These are phyloP conservation scores for Orchesella cincta DNA, from an alignment of 1,140 invertebrate species.

Conservation along the genomic window DNA sequence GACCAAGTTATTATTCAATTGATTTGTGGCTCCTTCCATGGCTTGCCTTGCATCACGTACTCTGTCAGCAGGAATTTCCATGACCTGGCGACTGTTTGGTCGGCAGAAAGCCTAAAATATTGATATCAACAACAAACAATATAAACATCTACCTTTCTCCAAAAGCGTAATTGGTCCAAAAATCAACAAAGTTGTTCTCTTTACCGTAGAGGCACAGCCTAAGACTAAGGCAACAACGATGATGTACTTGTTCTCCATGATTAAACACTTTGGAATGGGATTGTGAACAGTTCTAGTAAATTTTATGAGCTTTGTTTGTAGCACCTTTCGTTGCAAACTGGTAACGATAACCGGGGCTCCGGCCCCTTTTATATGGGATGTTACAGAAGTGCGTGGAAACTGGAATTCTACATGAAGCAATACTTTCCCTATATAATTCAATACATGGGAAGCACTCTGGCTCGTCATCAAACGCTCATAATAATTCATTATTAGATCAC, in stretches of 20 bases:
- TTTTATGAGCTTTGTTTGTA: neutral
- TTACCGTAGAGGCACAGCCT: constrained; percentile 45
- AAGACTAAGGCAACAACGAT: constrained; percentile 40
- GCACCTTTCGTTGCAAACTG: neutral
- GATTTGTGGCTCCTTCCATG: constrained; percentile 38
- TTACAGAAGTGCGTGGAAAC: too few relatives aligned
- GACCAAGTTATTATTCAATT: constrained; percentile 47
- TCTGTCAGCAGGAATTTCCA: constrained; percentile 41
- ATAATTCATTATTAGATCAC: too few relatives aligned
- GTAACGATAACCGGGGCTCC: constrained; percentile 11
- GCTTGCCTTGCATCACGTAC: constrained; percentile 49
- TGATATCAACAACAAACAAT: neutral
- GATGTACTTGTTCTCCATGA: constrained; percentile 44
- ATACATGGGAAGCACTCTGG: neutral
- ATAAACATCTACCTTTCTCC: too few relatives aligned
- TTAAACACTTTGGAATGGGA: neutral
- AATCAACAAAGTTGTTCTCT: too few relatives aligned
- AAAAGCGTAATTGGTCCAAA: too few relatives aligned
- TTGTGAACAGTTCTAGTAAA: neutral
- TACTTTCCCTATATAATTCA: neutral
- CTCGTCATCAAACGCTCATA: too few relatives aligned
- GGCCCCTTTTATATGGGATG: constrained; percentile 42
- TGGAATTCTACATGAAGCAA: neutral
- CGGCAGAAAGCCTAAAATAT: constrained; percentile 23
- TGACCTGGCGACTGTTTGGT: constrained; percentile 6